Base-by-base conservation (phyloP, 2,888 invertebrate genomes). In the Frankliniella intonsa region DNA sequence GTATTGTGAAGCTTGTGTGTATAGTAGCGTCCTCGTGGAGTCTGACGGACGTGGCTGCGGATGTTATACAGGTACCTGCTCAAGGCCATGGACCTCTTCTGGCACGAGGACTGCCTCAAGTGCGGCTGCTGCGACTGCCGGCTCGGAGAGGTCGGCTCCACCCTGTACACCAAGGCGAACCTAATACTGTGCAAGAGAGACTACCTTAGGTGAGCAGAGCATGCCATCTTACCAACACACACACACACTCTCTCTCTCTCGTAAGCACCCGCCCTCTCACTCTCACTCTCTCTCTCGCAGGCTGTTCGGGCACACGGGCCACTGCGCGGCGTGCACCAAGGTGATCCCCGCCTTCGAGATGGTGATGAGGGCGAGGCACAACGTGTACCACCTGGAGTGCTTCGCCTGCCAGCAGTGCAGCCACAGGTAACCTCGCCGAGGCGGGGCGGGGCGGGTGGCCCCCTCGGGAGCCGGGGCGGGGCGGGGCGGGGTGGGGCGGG, bases 31-130 rank as follows among this genome's bases (percentile, higher is more conserved):
- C 38, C 38, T 3, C 5, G 38, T 38, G 38, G 38, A 38, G 38
- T 3, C 38, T 38, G 14, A 55, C 55, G 55, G 55, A 55, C 55
- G 55, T 2, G 55, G 19, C 14, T 5, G 14, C 14, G 55, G 5
- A 19, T 19, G 5, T 14, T 14, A 7, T 55, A 3, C 69, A 76
- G 94, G 88, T 94, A 91, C 88, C 91, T 97, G 85, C 92, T 98
- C 86, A 96, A 96, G 88, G 97, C 98, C 3, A 89, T 98, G 87
- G 97, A 98, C 88, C 93, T 96, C 89, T 93, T 94, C 87, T 98
- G 98, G 98, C 98, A 98, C 88, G 98, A 98, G 88, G 98, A 98
- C 90, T 98, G 98, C 88, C 92, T 98, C 84, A 98, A 98, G 89
- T 97, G 97, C 88, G 96, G 97, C 85, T 98, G 98, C 90, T 98